Conservation (phyloP, 2,113 vertebrate species). For the Clupea harengus region DNA sequence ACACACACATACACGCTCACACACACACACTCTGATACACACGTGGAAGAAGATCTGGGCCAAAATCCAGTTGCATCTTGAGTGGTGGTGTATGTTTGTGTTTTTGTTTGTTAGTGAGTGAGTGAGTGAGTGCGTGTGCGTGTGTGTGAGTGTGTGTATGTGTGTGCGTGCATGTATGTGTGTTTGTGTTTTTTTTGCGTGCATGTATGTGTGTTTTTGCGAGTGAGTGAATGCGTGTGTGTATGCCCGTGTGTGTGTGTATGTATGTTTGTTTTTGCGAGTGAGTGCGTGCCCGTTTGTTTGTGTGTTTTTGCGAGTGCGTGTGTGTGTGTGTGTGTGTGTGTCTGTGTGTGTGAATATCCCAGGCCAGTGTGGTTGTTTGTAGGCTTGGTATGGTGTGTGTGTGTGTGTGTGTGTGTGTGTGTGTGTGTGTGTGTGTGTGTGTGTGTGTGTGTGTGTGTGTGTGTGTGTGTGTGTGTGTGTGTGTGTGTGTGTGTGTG, state of each 20-base stretch:
- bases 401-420: background rate
- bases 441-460: background rate
- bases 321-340: background rate
- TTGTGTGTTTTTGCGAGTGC: background rate
- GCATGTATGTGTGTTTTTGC: background rate
- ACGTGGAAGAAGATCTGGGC: background rate
- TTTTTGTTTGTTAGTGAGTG: background rate
- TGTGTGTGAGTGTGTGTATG: background rate
- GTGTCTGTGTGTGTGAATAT: background rate
- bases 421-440: background rate
- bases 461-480: background rate
- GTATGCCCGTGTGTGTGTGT: background rate
- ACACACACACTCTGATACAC: background rate
- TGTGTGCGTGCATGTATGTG: background rate
- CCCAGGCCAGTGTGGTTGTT: background rate
- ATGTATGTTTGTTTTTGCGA: slow-evolving; percentile 16
- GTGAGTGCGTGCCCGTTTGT: background rate
- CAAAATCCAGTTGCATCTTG: no score
- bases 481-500: background rate
- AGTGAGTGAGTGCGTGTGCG: background rate
- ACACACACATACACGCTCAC: background rate
- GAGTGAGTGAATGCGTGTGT: background rate
- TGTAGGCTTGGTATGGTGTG: background rate
- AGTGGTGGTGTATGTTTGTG: slow-evolving; percentile 2
- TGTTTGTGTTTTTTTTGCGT: no score